A percentile compares a stretch with the other conserved stretches of the same genome.
Evolutionary conservation across 2,113 vertebrate genomes (phyloP).

Genomic region (Coreoperca whiteheadi): DNA sequence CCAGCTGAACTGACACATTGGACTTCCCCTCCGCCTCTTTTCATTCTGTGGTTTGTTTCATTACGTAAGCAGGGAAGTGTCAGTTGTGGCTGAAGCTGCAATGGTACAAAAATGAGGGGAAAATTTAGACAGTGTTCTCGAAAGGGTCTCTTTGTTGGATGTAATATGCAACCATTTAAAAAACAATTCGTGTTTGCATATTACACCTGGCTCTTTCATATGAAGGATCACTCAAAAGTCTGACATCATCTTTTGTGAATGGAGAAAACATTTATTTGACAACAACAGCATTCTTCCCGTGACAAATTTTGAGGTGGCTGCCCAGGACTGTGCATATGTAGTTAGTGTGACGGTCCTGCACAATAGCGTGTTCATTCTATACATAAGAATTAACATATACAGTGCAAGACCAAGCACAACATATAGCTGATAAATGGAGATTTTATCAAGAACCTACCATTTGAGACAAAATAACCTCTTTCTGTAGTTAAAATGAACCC

Average conservation of each 20-base stretch:
- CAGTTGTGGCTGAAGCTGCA: slow-evolving; percentile 54
- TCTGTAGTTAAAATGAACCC: slow-evolving; percentile 11
- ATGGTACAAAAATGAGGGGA: slow-evolving; percentile 44
- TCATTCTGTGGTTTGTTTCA: slow-evolving; percentile 50
- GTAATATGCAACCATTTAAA: too few species aligned
- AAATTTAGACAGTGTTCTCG: slow-evolving; percentile 17
- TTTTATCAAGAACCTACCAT: background rate
- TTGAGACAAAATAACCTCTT: slow-evolving; percentile 23
- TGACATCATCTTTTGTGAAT: background rate
- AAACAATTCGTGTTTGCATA: background rate
- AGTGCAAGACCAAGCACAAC: background rate
- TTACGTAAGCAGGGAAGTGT: slow-evolving; percentile 62
- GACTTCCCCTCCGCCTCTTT: slow-evolving; percentile 42
- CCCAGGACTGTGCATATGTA: background rate
- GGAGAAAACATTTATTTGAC: background rate
- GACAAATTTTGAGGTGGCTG: background rate
- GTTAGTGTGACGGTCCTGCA: background rate
- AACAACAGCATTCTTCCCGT: background rate
- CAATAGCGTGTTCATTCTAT: background rate
- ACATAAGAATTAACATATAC: too few species aligned
- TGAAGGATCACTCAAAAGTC: background rate
- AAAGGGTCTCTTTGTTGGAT: slow-evolving; percentile 9
- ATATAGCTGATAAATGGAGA: background rate
- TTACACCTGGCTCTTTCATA: background rate
- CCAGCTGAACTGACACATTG: slow-evolving; percentile 55